Evolutionary conservation across 2,113 vertebrate genomes (phyloP), one percentile per base, ranked within the genome.

Genomic region (Parotia lawesii): DNA sequence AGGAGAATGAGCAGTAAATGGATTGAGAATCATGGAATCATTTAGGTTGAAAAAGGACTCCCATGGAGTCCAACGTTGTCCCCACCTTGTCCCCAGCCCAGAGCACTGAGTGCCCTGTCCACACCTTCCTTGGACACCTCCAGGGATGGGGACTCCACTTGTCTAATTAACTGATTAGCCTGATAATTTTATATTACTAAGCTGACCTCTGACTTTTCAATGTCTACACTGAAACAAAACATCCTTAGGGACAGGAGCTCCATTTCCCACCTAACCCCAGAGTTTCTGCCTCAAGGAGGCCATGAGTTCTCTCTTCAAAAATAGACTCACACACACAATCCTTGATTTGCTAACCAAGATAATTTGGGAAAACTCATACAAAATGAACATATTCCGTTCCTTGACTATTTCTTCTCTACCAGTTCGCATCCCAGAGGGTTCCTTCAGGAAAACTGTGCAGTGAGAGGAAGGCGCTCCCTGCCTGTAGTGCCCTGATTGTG

Each of bases 321-420:
- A 73, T 0, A 45, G 6, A n/a, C 13, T 40, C 19, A 29, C 17
- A 11, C 10, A 50, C 6, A 5, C 9, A 45, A 7, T 4, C 57
- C 17, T 64, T 29, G 11, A 44, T 20, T 50, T 56, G 15, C 35
- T 73, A 85, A 60, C 3, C 6, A 44, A 53, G 16, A 33, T 6
- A 29, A 35, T 47, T 28, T 73, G 12, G 15, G 45, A 47, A 60
- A 87, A 72, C 37, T 28, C n/a, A 15, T 5, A 19, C 8, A 24
- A 54, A 81, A 45, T 6, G 6, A 76, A 56, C 15, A 35, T 0
- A 1, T 24, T 17, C 0, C 2, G 3, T 60, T 48, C 17, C 20
- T 72, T n/a, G 12, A 54, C 11, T 5, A 40, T 54, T 58, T 50
- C 15, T 54, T 54, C 23, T 56, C 33, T 42, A 19, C 5, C 35